Evolutionary conservation across 2,888 invertebrate genomes (phyloP).

Genomic region (Terebella lapidaria): DNA sequence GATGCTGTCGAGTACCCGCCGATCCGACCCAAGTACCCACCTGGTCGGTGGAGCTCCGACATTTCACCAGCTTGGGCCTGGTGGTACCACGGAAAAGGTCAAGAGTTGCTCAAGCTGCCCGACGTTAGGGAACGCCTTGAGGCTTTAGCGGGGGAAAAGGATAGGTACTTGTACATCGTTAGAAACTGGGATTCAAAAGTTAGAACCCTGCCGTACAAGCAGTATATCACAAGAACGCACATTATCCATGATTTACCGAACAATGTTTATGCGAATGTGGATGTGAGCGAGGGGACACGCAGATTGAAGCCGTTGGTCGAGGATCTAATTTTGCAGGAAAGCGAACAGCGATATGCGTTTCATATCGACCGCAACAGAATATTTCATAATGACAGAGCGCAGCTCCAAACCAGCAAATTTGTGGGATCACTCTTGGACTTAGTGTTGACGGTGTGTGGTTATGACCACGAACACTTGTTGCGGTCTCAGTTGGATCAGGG

Average conservation of each 20-base stretch:
- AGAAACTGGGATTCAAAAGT: conserved; percentile 20
- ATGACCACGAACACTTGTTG: conserved; percentile 30
- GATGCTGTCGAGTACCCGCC: conserved; percentile 35
- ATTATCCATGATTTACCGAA: conserved; percentile 64
- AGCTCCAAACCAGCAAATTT: background rate
- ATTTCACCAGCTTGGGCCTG: conserved; percentile 35
- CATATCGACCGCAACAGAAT: conserved; percentile 11
- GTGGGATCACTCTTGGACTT: conserved; percentile 5
- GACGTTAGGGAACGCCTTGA: conserved; percentile 30
- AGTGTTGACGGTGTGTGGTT: conserved; percentile 19
- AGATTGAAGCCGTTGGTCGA: conserved; percentile 62
- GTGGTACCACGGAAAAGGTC: conserved; percentile 31
- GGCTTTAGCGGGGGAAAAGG: conserved; percentile 20
- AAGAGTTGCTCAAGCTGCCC: conserved; percentile 24
- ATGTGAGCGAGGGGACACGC: conserved; percentile 49
- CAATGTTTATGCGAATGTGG: conserved; percentile 56
- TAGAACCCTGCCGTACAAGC: conserved; percentile 61
- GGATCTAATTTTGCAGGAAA: conserved; percentile 57
- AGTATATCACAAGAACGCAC: conserved; percentile 75
- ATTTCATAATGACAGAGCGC: background rate
- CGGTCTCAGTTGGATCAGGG: conserved; percentile 65
- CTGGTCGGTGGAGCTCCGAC: conserved; percentile 37
- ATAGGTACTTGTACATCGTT: conserved; percentile 11
- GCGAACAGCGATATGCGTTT: background rate
- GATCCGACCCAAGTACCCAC: conserved; percentile 40